Conservation (phyloP, 2,888 invertebrate genomes). For the Rhagonycha fulva region DNA sequence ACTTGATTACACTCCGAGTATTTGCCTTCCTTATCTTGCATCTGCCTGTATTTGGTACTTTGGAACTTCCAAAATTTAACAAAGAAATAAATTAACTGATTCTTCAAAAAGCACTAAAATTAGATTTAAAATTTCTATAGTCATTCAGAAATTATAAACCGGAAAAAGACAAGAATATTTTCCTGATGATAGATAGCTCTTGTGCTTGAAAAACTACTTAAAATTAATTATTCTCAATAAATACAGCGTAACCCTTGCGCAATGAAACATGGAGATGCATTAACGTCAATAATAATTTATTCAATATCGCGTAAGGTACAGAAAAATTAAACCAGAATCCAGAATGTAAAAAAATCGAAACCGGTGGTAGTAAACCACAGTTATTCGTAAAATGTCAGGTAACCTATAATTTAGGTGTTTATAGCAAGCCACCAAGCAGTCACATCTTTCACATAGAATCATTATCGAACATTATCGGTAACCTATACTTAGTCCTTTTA, state of each 20-base stretch:
- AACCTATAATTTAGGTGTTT: conserved; percentile 37
- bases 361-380: conserved; percentile 22
- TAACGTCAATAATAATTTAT: not conserved
- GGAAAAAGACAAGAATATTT: not conserved
- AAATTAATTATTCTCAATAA: not conserved
- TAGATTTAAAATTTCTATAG: no score
- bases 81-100: no score
- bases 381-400: conserved; percentile 13
- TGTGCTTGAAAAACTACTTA: not conserved
- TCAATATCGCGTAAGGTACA: not conserved
- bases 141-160: no score
- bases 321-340: not conserved
- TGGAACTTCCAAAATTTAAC: no score
- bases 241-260: not conserved
- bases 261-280: not conserved
- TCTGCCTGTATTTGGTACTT: no score
- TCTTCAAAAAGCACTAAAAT: no score
- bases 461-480: conserved; percentile 36
- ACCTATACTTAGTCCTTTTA: conserved; percentile 34
- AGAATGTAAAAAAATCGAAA: not conserved
- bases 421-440: conserved; percentile 37
- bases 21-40: no score
- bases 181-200: not conserved
- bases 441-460: conserved; percentile 31
- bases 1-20: no score